phyloP scores from a whole-genome alignment of 2,797 vertebrate species.

The Gymnoscopelus braueri region DNA sequence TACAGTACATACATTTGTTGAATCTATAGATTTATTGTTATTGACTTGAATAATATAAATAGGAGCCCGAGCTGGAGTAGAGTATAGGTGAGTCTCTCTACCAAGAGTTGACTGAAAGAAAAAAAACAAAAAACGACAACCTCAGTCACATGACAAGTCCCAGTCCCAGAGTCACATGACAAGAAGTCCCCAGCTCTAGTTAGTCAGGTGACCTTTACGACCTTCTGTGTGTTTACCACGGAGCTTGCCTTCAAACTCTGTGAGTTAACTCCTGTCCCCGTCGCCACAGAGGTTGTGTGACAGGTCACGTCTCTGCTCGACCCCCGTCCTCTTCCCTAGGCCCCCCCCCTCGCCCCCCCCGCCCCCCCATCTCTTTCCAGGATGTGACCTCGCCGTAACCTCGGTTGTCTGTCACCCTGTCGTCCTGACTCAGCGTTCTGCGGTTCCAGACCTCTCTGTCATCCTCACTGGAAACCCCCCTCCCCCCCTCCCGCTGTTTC shows the following conservation, averaged over 20 bases:
- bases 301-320: conserved; percentile 40
- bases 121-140: too few species aligned
- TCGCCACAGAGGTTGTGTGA: conserved; percentile 63
- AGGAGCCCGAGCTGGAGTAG: too few species aligned
- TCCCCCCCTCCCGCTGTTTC: not conserved
- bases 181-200: too few species aligned
- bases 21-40: too few species aligned
- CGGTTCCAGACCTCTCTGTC: conserved; percentile 13
- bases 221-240: conserved; percentile 30
- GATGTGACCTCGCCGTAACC: conserved; percentile 66
- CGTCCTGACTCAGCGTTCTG: conserved; percentile 68
- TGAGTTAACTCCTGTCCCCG: conserved; percentile 23
- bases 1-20: too few species aligned
- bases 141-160: too few species aligned
- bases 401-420: conserved; percentile 42
- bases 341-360: conserved; percentile 23
- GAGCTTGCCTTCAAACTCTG: conserved; percentile 26
- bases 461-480: conserved; percentile 29
- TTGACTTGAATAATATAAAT: too few species aligned
- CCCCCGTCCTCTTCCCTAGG: conserved; percentile 31
- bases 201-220: too few species aligned
- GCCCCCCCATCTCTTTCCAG: conserved; percentile 55
- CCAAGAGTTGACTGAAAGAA: too few species aligned
- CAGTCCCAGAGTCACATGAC: not conserved
- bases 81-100: too few species aligned